These are phyloP conservation scores for Iselma pallidipennis DNA, from an alignment of 2,888 invertebrate genomes.

Conservation along the genomic window DNA sequence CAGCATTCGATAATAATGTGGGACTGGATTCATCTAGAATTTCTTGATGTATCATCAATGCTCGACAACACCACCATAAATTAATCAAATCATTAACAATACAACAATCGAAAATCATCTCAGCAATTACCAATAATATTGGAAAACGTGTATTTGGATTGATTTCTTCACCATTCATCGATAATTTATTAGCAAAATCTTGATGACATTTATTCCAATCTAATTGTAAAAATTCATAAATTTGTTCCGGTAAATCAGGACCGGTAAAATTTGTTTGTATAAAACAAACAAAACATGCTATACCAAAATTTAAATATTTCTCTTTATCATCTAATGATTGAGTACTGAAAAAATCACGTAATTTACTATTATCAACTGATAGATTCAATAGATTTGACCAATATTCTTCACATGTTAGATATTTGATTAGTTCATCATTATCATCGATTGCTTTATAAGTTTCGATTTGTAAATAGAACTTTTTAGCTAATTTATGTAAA, in stretches of 20 bases:
- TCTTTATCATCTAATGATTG: constrained; percentile 55
- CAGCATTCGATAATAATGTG: constrained; percentile 65
- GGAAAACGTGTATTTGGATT: constrained; percentile 66
- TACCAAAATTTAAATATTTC: constrained; percentile 58
- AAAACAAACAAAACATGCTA: constrained; percentile 72
- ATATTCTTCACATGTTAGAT: constrained; percentile 25
- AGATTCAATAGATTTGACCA: constrained; percentile 33
- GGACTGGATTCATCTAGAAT: constrained; percentile 76
- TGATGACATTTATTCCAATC: constrained; percentile 57
- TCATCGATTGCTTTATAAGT: constrained; percentile 2
- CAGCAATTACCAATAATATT: constrained; percentile 55
- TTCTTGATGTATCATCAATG: constrained; percentile 74
- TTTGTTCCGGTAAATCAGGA: constrained; percentile 59
- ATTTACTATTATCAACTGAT: constrained; percentile 28
- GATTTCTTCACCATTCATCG: constrained; percentile 69
- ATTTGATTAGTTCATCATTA: constrained; percentile 9
- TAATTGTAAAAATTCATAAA: constrained; percentile 54
- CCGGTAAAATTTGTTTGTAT: constrained; percentile 84
- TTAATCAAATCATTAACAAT: constrained; percentile 50
- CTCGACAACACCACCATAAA: constrained; percentile 77
- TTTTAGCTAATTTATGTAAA: constrained; percentile 8
- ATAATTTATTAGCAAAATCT: constrained; percentile 56
- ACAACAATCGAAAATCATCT: constrained; percentile 53
- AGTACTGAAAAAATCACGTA: constrained; percentile 34
- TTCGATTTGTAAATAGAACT: constrained; percentile 8